Conservation (phyloP, 2,797 vertebrate genomes). For the Myioborus miniatus region DNA sequence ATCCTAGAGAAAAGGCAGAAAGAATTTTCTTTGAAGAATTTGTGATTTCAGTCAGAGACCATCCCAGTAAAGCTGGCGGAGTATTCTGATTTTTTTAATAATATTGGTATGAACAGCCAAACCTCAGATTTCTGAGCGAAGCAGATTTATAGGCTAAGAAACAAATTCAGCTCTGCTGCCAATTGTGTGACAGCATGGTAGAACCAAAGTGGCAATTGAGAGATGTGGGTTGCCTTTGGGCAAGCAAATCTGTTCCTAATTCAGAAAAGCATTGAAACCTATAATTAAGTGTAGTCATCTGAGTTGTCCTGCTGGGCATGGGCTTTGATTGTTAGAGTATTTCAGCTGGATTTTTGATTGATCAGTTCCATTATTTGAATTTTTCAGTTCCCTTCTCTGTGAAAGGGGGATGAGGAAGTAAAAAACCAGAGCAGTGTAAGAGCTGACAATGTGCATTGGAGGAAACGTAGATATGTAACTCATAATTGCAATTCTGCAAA, state of each 20-base stretch:
- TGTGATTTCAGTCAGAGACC: neutral
- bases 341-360: neutral
- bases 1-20: neutral
- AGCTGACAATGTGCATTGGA: neutral
- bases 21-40: neutral
- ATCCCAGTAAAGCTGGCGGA: neutral
- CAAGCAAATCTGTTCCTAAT: neutral
- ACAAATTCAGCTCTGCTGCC: neutral
- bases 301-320: neutral
- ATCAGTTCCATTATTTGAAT: neutral
- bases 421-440: neutral
- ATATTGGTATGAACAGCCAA: neutral
- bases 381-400: neutral
- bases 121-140: neutral
- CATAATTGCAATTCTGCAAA: neutral
- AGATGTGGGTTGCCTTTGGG: conserved; percentile 3
- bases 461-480: neutral
- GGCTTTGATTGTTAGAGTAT: neutral
- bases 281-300: neutral
- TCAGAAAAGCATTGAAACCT: neutral
- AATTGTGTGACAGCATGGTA: neutral
- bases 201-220: neutral
- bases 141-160: neutral
- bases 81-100: neutral
- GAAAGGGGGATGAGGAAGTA: neutral